Evolutionary conservation across 2,888 invertebrate genomes (phyloP).

Genomic region (Watsonalla cultraria): DNA sequence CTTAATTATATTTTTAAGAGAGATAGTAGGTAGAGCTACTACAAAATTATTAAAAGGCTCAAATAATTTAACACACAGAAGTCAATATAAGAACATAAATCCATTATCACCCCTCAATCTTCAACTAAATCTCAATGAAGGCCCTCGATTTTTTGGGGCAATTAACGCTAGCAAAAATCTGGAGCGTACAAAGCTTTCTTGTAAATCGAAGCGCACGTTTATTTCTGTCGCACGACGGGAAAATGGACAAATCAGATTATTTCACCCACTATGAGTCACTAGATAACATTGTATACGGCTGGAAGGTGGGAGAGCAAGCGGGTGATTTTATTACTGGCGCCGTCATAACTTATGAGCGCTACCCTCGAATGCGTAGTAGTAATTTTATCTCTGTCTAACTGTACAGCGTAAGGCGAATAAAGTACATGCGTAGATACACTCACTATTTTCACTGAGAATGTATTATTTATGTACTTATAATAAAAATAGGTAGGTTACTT

Average conservation of each 20-base stretch:
- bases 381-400: too few relatives aligned
- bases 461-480: too few relatives aligned
- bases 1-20: too few relatives aligned
- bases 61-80: neutral
- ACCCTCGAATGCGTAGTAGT: too few relatives aligned
- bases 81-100: neutral
- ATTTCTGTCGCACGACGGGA: conserved; percentile 59
- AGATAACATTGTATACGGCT: conserved; percentile 53
- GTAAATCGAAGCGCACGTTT: conserved; percentile 71
- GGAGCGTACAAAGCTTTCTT: conserved; percentile 64
- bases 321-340: conserved; percentile 5
- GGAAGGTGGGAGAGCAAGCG: conserved; percentile 23
- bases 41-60: too few relatives aligned
- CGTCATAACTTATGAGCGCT: too few relatives aligned
- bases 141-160: conserved; percentile 17
- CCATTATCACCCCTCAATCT: neutral
- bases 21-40: too few relatives aligned
- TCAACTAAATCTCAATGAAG: neutral
- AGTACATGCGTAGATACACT: too few relatives aligned
- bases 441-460: too few relatives aligned
- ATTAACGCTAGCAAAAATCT: conserved; percentile 40
- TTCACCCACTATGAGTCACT: conserved; percentile 73
- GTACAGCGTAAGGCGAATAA: too few relatives aligned
- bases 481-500: too few relatives aligned
- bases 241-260: conserved; percentile 79